Evolutionary conservation across 2,888 invertebrate species (phyloP), one percentile per base, ranked within the genome.

Genomic region (Napeogenes inachia): DNA sequence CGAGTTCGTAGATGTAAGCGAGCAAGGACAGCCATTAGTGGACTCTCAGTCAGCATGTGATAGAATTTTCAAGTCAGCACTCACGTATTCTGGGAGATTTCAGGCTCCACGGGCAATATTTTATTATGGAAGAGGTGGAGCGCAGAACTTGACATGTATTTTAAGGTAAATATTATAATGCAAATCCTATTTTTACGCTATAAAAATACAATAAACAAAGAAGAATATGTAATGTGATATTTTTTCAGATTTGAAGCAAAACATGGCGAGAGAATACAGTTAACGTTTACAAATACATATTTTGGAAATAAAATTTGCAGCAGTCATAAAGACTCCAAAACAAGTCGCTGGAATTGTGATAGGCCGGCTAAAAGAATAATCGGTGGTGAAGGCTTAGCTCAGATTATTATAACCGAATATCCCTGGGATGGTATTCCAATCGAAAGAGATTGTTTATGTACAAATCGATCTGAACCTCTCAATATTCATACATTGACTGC

Each of bases 41-140:
- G 91, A 92, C 70, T 92, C 93, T 45, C 89, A 89, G 69, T 93
- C 93, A 73, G 92, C 93, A 45, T 94, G 94, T 77, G 93, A 94
- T 77, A 86, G 94, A 75, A 85, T 92, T 63, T 92, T 93, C 75
- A 92, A 90, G 75, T 91, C 91, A 57, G 87, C 89, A 57, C 89
- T 88, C 67, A 90, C 89, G 4, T 90, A 90, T 74, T 90, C 91
- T 13, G 94, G 94, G 13, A 88, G 92, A 73, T 94, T 96, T 79
- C 92, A 93, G 77, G 95, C 95, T 38, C 95, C 96, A 6, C 92
- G 93, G 73, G 95, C 95, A 71, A 95, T 96, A 60, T 96, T 96
- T 84, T 93, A 95, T 76, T 96, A 94, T 76, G 96, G 96, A 2
- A 91, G 96, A 71, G 96, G 96, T 13, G 96, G 96, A 2, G 92